These are phyloP conservation scores for Micromussa lordhowensis DNA, from an alignment of 92 coral and sea anemone genomes.

Conservation along the genomic window DNA sequence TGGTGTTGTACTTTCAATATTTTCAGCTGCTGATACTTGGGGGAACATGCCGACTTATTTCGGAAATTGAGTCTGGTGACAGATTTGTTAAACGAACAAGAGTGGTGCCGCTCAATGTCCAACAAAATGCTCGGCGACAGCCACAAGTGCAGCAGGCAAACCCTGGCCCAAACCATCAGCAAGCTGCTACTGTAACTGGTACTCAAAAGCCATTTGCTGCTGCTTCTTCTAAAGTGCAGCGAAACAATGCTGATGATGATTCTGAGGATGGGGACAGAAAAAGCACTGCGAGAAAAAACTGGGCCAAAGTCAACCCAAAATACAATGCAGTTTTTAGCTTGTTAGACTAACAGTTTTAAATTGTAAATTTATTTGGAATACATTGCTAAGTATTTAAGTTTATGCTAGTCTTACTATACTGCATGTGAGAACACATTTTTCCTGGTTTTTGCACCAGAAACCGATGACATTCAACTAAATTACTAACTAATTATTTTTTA, in stretches of 20 bases:
- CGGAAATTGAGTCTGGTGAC: conserved; percentile 71
- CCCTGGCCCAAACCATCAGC: background rate
- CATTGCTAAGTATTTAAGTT: too few relatives aligned
- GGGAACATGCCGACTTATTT: conserved; percentile 78
- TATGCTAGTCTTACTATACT: too few relatives aligned
- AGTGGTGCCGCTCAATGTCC: conserved; percentile 63
- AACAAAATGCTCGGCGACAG: conserved; percentile 9
- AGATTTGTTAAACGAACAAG: conserved; percentile 69
- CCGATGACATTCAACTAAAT: too few relatives aligned
- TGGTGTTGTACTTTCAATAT: background rate
- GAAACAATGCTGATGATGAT: conserved; percentile 19
- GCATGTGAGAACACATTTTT: too few relatives aligned
- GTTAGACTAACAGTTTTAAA: conserved; percentile 18
- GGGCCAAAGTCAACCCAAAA: conserved; percentile 57
- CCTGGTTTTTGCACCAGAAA: too few relatives aligned
- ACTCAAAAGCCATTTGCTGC: background rate
- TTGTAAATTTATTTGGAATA: background rate
- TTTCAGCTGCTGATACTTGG: conserved; percentile 76
- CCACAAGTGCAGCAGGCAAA: background rate
- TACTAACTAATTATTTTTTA: too few relatives aligned
- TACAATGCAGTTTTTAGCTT: conserved; percentile 43
- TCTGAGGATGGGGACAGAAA: conserved; percentile 19
- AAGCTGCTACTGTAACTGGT: background rate
- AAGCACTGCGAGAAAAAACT: conserved; percentile 36
- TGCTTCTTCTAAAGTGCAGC: background rate